Conservation (phyloP, 2,888 invertebrate genomes). For the Leptogaster cylindrica region DNA sequence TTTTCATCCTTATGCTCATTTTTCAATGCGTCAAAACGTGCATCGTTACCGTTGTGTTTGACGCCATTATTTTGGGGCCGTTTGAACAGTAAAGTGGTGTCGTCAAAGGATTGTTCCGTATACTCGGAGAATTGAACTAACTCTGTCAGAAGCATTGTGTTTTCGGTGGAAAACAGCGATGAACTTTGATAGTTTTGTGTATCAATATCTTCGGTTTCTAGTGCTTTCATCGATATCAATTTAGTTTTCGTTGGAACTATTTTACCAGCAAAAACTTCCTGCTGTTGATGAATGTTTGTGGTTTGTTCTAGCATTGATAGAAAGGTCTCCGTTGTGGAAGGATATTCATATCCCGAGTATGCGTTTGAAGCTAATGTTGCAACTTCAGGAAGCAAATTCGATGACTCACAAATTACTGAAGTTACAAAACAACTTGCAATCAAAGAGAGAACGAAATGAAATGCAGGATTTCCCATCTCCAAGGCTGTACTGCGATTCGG, state of each 20-base stretch:
- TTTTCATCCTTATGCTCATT: not conserved
- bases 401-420: not conserved
- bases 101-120: not conserved
- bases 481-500: constrained; percentile 11
- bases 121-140: not conserved
- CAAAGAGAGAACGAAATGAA: constrained; percentile 8
- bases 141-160: not conserved
- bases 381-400: constrained; percentile 9
- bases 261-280: too few species aligned
- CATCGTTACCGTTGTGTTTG: not conserved
- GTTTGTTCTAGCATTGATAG: not conserved
- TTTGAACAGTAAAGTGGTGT: not conserved
- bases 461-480: constrained; percentile 28
- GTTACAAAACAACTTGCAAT: constrained; percentile 11
- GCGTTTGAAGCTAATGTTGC: constrained; percentile 21
- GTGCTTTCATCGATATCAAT: too few species aligned
- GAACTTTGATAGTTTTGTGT: too few species aligned
- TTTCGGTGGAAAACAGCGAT: not conserved
- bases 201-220: not conserved
- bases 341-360: constrained; percentile 18
- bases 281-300: too few species aligned
- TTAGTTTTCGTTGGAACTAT: too few species aligned
- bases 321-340: not conserved
- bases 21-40: not conserved
- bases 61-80: not conserved